Evolutionary conservation across 2,888 invertebrate genomes (phyloP), one percentile per base, ranked within the genome.

Genomic region (Lysandra bellargus): DNA sequence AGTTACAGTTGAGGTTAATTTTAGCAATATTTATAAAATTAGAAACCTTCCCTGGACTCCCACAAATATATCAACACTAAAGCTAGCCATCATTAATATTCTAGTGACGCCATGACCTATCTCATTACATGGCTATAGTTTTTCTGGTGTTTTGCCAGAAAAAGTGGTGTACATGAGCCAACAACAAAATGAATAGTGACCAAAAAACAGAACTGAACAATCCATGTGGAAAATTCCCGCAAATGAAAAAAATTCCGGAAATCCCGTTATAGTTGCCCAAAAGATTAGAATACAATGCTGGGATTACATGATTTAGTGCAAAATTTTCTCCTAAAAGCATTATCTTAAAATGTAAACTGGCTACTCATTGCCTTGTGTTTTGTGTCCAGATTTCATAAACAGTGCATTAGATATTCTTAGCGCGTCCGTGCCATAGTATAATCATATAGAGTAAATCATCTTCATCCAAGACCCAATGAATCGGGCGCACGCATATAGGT

Each of bases 141-240:
- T 37, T 69, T 37, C 5, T 69, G 69, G 69, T 69, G 33, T 69
- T 69, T 69, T 69, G 69, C 69, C 69, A 69, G 33, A 69, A 33
- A 14, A 37, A 69, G 33, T 12, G 33, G 33, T 57, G 57, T 33
- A 37, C 69, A 69, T 33, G 69, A 69, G 69, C 69, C 69, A 69
- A 69, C 69, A 37, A 69, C 14, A 7, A 64, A 74, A 81, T 64
- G 17, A 3, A 49, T 44, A 72, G 12, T 12, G 12, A 30, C 6
- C 64, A 33, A 64, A 14, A 30, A 64, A 69, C 5, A 69, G 17
- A 4, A 57, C 17, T 14, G 57, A 17, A 17, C 1, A 37, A 33
- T 69, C 14, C 33, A 69, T 33, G 33, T 69, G 14, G 33, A 30
- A 69, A 69, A 23, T 64, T 64, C 30, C 64, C 30, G 12, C n/a